Evolutionary conservation across 2,888 invertebrate genomes (phyloP), one percentile per base, ranked within the genome.

Genomic region (Hedya salicella): DNA sequence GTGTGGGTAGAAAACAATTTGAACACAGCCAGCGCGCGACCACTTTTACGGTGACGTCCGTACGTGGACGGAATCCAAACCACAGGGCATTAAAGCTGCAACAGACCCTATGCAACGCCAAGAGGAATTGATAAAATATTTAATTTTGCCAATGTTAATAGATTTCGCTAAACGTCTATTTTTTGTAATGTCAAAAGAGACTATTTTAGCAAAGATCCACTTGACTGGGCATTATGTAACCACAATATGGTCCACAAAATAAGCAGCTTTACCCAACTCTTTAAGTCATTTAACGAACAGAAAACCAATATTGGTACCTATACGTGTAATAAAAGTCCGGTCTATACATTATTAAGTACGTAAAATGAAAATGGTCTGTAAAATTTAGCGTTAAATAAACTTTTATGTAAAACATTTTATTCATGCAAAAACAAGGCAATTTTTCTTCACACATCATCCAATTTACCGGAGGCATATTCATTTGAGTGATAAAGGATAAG

Each of bases 1-100:
- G 60, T 63, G 42, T 63, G 57, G 82, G 78, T 79, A 78, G 81
- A 82, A 89, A 89, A 88, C 88, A 88, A 89, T 89, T 88, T 82
- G 79, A 82, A 79, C 78, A 79, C 76, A 77, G 85, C 78, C 79
- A 76, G 62, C 75, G 77, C 78, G 69, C 78, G 78, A 83, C 83
- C 85, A 86, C 82, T 88, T 89, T 87, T 88, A 87, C 82, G 82
- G 85, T 80, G 84, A 78, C 79, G 79, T 76, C 78, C 74, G 76
- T 78, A 86, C 86, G 86, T 88, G 88, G 88, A 85, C 78, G 72
- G 81, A 80, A 82, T 88, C 89, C 89, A 89, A 88, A 87, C 88
- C 88, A 76, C 89, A 86, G 73, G 70, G 73, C 83, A 84, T 85
- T 84, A 87, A 85, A 81, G 80, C 83, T 87, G 85, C 86, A 85